Evolutionary conservation across 2,797 vertebrate genomes (phyloP), one percentile per base, ranked within the genome.

Genomic region (Melanogrammus aeglefinus): DNA sequence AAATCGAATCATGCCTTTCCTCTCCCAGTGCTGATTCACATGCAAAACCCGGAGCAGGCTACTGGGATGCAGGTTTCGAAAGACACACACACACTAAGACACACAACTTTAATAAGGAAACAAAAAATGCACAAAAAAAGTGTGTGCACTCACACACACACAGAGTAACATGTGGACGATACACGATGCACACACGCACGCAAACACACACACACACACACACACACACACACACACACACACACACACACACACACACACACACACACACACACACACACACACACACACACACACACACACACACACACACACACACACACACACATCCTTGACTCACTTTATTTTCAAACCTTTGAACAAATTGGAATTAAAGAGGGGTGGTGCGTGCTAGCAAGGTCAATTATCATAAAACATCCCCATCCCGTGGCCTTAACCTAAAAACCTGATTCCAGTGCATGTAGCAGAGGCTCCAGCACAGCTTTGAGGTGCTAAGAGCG

Each of bases 21-120:
- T 77, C 66, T 72, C 71, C 39, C 27, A 74, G 51, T 74, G 75
- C 84, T 80, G 80, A 91, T 90, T 92, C 85, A 76, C 85, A 92
- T 91, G 85, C 89, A 91, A 84, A 84, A 83, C 86, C 88, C 41
- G 13, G 13, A 44, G 41, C 41, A 44, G 10, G 41, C 41, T 80
- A 86, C 57, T 21, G 18, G 24, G 18, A 66, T 16, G 6, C 57
- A 66, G 18, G 57, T 8, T 21, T 13, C 1, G 13, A 70, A 4
- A 70, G n/a, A 29, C 66, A 29, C 66, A 29, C 66, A 29, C 66
- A 70, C 66, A 70, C 63, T 10, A 4, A 70, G 0, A 29, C 66
- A 29, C 66, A 70, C 66, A 70, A 29, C 47, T 21, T 51, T 16
- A 16, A 51, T 51, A 44, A 14, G 18, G 47, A 21, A 51, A 47